Evolutionary conservation across 23 tunicate genomes (phyloP), one percentile per base, ranked within the genome.

Genomic region (Styela plicata): DNA sequence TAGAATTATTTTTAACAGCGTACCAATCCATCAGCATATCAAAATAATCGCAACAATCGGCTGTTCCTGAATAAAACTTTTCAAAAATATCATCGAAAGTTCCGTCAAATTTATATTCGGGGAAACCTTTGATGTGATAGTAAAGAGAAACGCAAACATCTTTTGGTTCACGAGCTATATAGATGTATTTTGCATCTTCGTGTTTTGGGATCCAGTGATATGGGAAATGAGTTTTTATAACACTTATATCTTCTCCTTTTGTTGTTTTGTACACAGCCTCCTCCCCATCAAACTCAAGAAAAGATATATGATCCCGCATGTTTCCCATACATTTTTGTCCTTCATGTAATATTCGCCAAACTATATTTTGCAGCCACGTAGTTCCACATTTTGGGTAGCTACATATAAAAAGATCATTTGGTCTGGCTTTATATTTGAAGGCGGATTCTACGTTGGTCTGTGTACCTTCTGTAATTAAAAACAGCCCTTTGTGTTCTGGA

Each of bases 341-440:
- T 7, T 86, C 33, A 62, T 86, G 90, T 24, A 81, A 17, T 17
- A 89, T 73, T 25, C 71, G 69, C 95, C 95, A 89, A 2, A 81
- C 86, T 62, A 89, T 89, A 52, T 80, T 75, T 36, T 89, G 90
- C 52, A 81, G n/a, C 95, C 95, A 89, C 2, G 95, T 89, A 19
- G 83, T 80, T 30, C 95, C 95, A 61, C 86, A 74, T 52, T 86
- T 89, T 16, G 86, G 81, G 69, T 26, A 84, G 1, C 84, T 31
- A 74, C 94, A 89, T 33, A 89, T 69, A 73, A 79, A 89, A 5
- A 89, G 31, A 36, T 89, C 95, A 24, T 27, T 44, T 23, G 70
- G 35, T 65, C 74, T 52, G 2, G 89, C 86, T 67, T 68, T 35
- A 68, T 85, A 89, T 29, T 74, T 63, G 7, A 85, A 1, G 18